These are phyloP conservation scores for Ranitomeya variabilis DNA, from an alignment of 2,113 vertebrate genomes.

Conservation along the genomic window DNA sequence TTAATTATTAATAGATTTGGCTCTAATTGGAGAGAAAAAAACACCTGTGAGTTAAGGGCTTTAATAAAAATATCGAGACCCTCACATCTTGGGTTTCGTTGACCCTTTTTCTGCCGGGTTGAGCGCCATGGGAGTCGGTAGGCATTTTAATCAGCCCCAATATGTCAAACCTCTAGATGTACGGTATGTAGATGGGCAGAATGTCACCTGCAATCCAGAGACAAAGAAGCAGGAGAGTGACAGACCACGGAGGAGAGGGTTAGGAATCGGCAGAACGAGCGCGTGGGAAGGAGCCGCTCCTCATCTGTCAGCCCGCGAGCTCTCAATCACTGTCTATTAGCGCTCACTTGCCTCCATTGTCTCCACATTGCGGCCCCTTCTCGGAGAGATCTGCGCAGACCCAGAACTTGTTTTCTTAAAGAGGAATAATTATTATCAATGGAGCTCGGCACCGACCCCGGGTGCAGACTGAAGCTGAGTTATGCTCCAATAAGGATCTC, in stretches of 20 bases:
- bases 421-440: conserved; percentile 38
- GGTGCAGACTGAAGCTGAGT: conserved; percentile 27
- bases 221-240: conserved; percentile 6
- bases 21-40: background rate
- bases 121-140: background rate
- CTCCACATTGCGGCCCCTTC: background rate
- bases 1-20: background rate
- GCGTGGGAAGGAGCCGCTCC: conserved; percentile 26
- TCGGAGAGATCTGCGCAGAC: background rate
- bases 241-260: background rate
- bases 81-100: no score
- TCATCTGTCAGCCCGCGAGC: conserved; percentile 23
- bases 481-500: conserved; percentile 25
- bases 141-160: conserved; percentile 6
- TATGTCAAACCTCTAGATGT: conserved; percentile 30
- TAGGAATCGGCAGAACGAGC: conserved; percentile 5
- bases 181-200: conserved; percentile 3
- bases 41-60: background rate
- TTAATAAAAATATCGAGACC: background rate
- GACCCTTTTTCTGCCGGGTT: background rate
- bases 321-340: conserved; percentile 44
- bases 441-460: background rate
- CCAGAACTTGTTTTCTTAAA: background rate
- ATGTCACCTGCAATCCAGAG: conserved; percentile 22
- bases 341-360: conserved; percentile 21